Evolutionary conservation across 2,797 vertebrate genomes (phyloP).

Genomic region (Neosilurus hyrtlii): DNA sequence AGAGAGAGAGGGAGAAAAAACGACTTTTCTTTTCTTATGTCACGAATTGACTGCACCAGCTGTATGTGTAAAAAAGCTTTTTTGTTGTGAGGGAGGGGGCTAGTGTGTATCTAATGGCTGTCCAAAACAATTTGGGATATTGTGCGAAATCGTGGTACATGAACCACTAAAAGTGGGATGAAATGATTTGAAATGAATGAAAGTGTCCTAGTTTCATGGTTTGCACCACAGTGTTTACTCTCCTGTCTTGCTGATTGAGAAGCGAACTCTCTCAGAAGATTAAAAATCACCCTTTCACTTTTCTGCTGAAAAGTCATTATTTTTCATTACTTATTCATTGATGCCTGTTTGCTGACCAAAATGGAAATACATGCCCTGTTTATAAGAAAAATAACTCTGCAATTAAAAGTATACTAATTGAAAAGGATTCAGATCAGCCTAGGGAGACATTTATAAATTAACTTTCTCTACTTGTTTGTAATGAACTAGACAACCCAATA

Average conservation of each 20-base stretch:
- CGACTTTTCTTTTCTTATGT: conserved; percentile 12
- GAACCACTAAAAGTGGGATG: conserved; percentile 13
- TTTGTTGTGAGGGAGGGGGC: not conserved
- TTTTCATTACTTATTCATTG: conserved; percentile 55
- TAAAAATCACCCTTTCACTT: conserved; percentile 26
- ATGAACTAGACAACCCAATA: conserved; percentile 57
- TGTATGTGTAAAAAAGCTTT: not conserved
- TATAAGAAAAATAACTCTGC: conserved; percentile 46
- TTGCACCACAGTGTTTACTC: not conserved
- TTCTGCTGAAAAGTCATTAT: conserved; percentile 49
- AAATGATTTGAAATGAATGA: conserved; percentile 2
- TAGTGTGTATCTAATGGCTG: not conserved
- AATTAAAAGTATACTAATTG: conserved; percentile 63
- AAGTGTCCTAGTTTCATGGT: not conserved
- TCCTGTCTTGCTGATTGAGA: not conserved
- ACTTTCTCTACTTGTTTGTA: conserved; percentile 46
- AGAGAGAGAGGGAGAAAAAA: not conserved
- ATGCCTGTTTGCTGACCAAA: conserved; percentile 60
- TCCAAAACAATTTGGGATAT: not conserved
- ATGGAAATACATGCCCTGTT: conserved; percentile 54
- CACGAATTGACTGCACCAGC: not conserved
- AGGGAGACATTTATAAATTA: conserved; percentile 55
- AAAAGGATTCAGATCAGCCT: conserved; percentile 52
- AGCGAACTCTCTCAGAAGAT: not conserved
- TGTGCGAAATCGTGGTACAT: not conserved